Evolutionary conservation across 2,113 vertebrate genomes (phyloP), one percentile per base, ranked within the genome.

Genomic region (Paedocypris sp.): DNA sequence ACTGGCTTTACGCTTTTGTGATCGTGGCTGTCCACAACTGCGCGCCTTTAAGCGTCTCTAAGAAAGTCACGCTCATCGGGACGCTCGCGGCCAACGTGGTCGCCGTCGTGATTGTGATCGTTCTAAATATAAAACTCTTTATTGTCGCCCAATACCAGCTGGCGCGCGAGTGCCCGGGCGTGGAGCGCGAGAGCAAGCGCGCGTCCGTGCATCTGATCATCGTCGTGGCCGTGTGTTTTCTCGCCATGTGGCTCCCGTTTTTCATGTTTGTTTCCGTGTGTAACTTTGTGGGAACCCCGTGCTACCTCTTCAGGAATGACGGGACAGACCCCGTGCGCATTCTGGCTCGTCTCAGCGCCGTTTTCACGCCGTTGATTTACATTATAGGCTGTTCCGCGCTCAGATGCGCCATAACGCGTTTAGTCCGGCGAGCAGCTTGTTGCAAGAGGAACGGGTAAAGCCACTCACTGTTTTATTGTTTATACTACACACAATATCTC

Each of bases 1-100:
- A 84, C 65, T 87, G 85, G 87, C 1, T 77, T 9, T 87, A 87
- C 18, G 80, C 81, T 1, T 85, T 82, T 62, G 0, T 75, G 5
- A 81, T 85, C 1, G 77, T 83, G 16, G 76, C 60, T 3, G 43
- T 69, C 9, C 18, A 80, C 11, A 84, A 85, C 39, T 3, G 83
- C 32, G 78, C 85, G 10, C 33, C 72, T 0, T 1, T 69, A 0
- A 73, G 73, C 3, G 31, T 67, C 1, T 82, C 82, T 60, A 71
- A 23, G 11, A 29, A 23, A 23, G 58, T 86, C 18, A 80, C 77
- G 1, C 57, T 73, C 28, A 62, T 84, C 3, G 79, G 82, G 1
- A 47, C 75, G 11, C 79, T 87, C 3, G 60, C 78, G 9, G 76
- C 64, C 3, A 86, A 86, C 66, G 66, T 87, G 25, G 54, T 79